phyloP scores from a whole-genome alignment of 2,888 invertebrate species.

The Nephrotoma guestfalica region DNA sequence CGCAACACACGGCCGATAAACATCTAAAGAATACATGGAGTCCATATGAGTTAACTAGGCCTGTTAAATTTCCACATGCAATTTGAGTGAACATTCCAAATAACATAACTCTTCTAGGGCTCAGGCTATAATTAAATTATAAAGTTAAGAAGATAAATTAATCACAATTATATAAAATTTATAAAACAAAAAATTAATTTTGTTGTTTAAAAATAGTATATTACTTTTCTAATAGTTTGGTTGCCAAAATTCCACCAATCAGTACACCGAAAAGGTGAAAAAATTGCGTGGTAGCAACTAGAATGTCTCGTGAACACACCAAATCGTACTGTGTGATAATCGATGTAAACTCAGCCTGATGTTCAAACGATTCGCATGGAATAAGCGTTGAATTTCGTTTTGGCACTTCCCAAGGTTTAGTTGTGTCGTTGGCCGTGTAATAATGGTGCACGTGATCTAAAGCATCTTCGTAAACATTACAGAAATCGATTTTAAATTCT shows the following conservation, averaged over 20 bases:
- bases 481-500: slow-evolving; percentile 31
- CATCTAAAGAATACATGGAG: slow-evolving; percentile 34
- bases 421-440: slow-evolving; percentile 23
- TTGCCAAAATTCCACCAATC: slow-evolving; percentile 33
- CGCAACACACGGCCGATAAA: slow-evolving; percentile 33
- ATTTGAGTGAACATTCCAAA: slow-evolving; percentile 34
- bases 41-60: slow-evolving; percentile 31
- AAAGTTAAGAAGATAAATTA: background rate
- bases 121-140: slow-evolving; percentile 22
- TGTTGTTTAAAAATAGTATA: slow-evolving; percentile 13
- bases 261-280: slow-evolving; percentile 36
- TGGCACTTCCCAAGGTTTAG: slow-evolving; percentile 26
- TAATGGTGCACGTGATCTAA: slow-evolving; percentile 29
- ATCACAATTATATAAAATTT: background rate
- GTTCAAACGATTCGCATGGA: slow-evolving; percentile 29
- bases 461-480: slow-evolving; percentile 30
- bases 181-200: background rate
- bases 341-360: slow-evolving; percentile 26
- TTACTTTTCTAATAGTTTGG: slow-evolving; percentile 31
- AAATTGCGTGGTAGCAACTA: slow-evolving; percentile 35
- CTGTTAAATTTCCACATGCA: slow-evolving; percentile 31
- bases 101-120: slow-evolving; percentile 32
- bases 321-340: slow-evolving; percentile 34
- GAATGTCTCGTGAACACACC: slow-evolving; percentile 33
- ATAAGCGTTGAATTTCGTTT: slow-evolving; percentile 24